Percentiles rank a stretch among this genome's conserved stretches.
Conservation (phyloP, 2,113 vertebrate genomes). For the Laticauda colubrina region DNA sequence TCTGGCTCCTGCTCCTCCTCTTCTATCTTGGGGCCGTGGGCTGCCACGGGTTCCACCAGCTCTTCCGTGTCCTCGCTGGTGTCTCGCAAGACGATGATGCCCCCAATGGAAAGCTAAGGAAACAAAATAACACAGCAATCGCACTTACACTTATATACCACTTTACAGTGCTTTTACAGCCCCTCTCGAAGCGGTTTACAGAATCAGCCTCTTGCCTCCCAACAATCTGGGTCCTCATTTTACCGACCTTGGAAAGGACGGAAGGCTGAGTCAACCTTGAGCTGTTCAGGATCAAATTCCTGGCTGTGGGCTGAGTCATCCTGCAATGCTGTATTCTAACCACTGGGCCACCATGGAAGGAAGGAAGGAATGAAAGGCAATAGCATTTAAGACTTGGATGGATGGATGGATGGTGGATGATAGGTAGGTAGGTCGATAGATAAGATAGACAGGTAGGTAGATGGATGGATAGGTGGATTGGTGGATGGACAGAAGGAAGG, state of each 20-base stretch:
- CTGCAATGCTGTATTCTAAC: too few relatives aligned
- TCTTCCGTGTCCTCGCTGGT: constrained; percentile 95
- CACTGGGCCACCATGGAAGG: too few relatives aligned
- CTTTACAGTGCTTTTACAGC: not conserved
- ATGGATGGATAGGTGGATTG: too few relatives aligned
- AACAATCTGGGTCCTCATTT: not conserved
- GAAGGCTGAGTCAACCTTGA: not conserved
- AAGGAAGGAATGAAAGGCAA: too few relatives aligned
- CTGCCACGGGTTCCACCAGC: constrained; percentile 94
- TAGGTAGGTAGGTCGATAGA: too few relatives aligned
- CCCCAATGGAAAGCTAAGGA: constrained; percentile 88
- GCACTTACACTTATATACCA: not conserved
- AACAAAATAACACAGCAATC: not conserved
- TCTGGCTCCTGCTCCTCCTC: constrained; percentile 98
- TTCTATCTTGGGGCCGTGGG: constrained; percentile 96
- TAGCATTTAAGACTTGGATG: too few relatives aligned
- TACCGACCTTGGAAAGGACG: not conserved
- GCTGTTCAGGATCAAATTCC: not conserved
- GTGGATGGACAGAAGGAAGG: accelerated
- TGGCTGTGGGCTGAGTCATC: not conserved
- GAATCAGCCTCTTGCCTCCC: too few relatives aligned
- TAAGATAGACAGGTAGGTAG: too few relatives aligned
- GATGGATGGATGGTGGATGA: too few relatives aligned
- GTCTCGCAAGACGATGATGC: constrained; percentile 96
- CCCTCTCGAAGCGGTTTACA: not conserved